Evolutionary conservation across 2,113 vertebrate species (phyloP).

Genomic region (Hylia prasina): DNA sequence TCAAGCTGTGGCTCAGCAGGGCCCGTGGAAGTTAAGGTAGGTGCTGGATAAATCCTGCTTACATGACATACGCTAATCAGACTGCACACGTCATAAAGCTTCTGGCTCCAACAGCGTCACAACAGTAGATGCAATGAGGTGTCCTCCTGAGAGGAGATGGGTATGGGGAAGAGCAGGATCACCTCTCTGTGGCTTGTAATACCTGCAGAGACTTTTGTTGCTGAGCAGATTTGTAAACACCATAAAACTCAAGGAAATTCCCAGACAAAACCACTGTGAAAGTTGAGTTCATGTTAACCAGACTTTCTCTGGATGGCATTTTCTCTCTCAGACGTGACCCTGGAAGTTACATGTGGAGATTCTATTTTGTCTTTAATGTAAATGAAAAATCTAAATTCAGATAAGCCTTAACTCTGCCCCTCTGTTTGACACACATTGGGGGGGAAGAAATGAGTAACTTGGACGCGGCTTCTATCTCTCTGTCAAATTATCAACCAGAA

Average conservation of each 20-base stretch:
- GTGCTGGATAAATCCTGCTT: conserved; percentile 6
- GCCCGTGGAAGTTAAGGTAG: neutral
- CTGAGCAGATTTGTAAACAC: neutral
- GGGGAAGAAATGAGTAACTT: neutral
- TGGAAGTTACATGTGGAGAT: neutral
- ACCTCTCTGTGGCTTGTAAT: neutral
- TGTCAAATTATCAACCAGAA: neutral
- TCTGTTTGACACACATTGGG: neutral
- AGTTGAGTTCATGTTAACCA: neutral
- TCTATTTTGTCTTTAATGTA: neutral
- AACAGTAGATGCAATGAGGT: neutral
- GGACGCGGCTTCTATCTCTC: neutral
- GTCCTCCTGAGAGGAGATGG: neutral
- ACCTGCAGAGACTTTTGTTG: neutral
- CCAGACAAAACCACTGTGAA: conserved; percentile 5
- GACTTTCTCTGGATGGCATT: neutral
- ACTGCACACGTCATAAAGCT: neutral
- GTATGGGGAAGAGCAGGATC: neutral
- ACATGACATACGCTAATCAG: neutral
- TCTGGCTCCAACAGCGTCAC: neutral
- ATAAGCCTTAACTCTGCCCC: neutral
- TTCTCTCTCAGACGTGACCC: neutral
- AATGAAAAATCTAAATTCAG: neutral
- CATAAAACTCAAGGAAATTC: conserved; percentile 19
- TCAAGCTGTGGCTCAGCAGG: neutral